Percentiles rank a stretch among this genome's conserved stretches.
These are phyloP conservation scores for Hypanus sabinus DNA, from an alignment of 2,113 vertebrate genomes.

Conservation along the genomic window DNA sequence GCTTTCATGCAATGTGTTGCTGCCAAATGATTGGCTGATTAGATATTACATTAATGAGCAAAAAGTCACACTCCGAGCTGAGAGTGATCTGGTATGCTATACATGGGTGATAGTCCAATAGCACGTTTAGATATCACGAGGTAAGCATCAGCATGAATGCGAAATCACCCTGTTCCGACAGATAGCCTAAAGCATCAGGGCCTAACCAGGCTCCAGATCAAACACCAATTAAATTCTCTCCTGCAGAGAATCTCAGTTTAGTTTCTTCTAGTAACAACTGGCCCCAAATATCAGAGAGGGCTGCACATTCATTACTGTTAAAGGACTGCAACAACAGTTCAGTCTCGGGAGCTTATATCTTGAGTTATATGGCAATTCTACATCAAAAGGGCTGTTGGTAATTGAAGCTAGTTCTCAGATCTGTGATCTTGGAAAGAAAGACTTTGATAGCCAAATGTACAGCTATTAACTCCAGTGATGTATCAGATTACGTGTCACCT, in stretches of 20 bases:
- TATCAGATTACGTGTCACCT: neutral
- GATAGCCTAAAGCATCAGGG: neutral
- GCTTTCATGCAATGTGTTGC: too few relatives aligned
- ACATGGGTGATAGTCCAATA: neutral
- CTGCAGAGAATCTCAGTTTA: neutral
- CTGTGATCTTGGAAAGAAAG: too few relatives aligned
- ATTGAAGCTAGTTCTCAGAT: neutral
- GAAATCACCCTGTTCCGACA: neutral
- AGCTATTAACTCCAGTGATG: neutral
- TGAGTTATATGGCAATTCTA: neutral
- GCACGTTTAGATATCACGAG: neutral
- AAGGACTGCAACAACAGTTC: neutral
- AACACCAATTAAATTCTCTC: neutral
- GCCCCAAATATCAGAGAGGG: neutral
- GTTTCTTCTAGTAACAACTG: neutral
- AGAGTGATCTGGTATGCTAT: neutral
- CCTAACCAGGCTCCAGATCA: neutral
- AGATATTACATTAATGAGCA: too few relatives aligned
- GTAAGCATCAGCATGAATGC: neutral
- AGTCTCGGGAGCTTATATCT: neutral
- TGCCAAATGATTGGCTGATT: too few relatives aligned
- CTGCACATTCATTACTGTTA: neutral
- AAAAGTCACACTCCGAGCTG: too few relatives aligned
- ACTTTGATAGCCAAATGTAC: neutral
- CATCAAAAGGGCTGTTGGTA: neutral